Conservation (phyloP, 2,797 vertebrate species). For the Leptoclinus maculatus region DNA sequence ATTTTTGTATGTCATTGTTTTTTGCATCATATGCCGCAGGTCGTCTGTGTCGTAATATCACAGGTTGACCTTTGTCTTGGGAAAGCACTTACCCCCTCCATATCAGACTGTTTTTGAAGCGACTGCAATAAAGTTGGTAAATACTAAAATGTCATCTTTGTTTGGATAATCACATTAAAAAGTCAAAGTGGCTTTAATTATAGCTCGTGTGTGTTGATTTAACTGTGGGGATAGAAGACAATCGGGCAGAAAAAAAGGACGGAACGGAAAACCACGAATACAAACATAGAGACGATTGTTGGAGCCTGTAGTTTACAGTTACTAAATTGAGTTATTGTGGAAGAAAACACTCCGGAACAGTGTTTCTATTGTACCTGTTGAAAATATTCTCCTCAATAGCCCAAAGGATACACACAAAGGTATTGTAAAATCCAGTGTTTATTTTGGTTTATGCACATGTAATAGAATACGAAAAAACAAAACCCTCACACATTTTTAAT, state of each 20-base stretch:
- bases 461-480: slow-evolving; percentile 43
- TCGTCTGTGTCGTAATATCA: slow-evolving; percentile 14
- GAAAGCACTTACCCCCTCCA: slow-evolving; percentile 59
- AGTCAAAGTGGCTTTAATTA: slow-evolving; percentile 31
- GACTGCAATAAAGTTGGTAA: slow-evolving; percentile 72
- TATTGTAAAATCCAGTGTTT: slow-evolving; percentile 78
- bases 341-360: slow-evolving; percentile 2
- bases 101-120: slow-evolving; percentile 57
- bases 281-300: background rate
- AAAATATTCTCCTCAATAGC: background rate
- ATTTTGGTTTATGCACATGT: slow-evolving; percentile 63
- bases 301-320: slow-evolving; percentile 24
- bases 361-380: slow-evolving; percentile 10
- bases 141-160: slow-evolving; percentile 43
- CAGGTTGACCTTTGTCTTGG: slow-evolving; percentile 44
- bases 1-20: slow-evolving; percentile 37
- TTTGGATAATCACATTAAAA: slow-evolving; percentile 32
- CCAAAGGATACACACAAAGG: slow-evolving; percentile 18
- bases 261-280: background rate
- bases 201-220: slow-evolving; percentile 5
- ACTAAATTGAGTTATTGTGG: slow-evolving; percentile 18
- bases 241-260: background rate
- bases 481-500: slow-evolving; percentile 15
- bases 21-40: slow-evolving; percentile 43
- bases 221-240: background rate